Evolutionary conservation across 2,113 vertebrate genomes (phyloP).

Genomic region (Callopanchax toddi): DNA sequence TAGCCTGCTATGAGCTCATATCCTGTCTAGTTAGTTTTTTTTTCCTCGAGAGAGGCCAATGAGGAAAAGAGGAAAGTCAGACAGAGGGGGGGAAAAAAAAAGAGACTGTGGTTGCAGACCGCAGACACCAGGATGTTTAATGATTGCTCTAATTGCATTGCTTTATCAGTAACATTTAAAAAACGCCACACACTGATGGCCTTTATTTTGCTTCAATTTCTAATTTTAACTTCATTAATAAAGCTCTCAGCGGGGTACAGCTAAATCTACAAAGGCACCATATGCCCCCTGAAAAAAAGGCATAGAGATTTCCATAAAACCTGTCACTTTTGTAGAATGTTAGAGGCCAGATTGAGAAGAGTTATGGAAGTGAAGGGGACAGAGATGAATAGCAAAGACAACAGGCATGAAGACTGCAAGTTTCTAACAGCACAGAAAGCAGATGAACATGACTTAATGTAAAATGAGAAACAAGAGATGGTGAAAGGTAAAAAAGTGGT

Average conservation of each 20-base stretch:
- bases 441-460: constrained; percentile 7
- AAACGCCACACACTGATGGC: constrained; percentile 32
- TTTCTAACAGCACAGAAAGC: constrained; percentile 21
- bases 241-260: constrained; percentile 14
- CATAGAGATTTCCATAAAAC: constrained; percentile 37
- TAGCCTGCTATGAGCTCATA: constrained; percentile 76
- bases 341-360: constrained; percentile 28
- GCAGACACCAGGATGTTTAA: constrained; percentile 45
- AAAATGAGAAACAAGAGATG: constrained; percentile 10
- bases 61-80: constrained; percentile 50
- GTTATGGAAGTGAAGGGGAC: constrained; percentile 11
- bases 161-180: constrained; percentile 51
- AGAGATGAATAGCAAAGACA: constrained; percentile 21
- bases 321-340: constrained; percentile 17
- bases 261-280: constrained; percentile 24
- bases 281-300: constrained; percentile 14
- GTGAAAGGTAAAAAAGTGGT: background rate
- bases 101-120: constrained; percentile 51
- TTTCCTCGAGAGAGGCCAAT: constrained; percentile 47
- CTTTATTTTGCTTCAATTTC: constrained; percentile 40
- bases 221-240: constrained; percentile 35
- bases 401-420: constrained; percentile 9
- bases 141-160: constrained; percentile 39
- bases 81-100: constrained; percentile 48
- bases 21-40: constrained; percentile 74